Percentiles rank a stretch among this genome's conserved stretches.
These are phyloP conservation scores for Triplophysa yarkandensis DNA, from an alignment of 2,797 vertebrate genomes.

Conservation along the genomic window DNA sequence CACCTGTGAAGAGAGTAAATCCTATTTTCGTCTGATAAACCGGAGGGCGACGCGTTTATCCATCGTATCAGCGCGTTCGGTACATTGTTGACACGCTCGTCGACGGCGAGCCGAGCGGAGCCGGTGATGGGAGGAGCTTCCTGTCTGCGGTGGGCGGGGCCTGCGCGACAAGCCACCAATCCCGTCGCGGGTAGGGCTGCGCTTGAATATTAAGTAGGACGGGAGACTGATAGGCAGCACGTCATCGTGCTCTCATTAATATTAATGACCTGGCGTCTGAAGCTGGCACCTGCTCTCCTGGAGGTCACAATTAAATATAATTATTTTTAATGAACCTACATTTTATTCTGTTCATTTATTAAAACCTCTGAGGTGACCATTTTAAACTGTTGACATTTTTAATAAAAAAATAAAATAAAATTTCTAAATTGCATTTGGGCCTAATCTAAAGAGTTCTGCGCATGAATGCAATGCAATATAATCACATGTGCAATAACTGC, in stretches of 20 bases:
- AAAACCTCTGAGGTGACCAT: too few species aligned
- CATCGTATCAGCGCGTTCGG: constrained; percentile 64
- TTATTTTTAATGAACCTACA: too few species aligned
- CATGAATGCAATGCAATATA: too few species aligned
- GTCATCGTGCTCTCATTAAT: constrained; percentile 16
- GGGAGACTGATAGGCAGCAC: not conserved
- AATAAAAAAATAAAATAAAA: too few species aligned
- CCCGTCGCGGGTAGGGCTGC: not conserved
- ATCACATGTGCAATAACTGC: too few species aligned
- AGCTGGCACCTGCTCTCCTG: constrained; percentile 79
- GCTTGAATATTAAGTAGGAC: not conserved
- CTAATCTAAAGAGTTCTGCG: too few species aligned
- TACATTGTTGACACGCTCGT: constrained; percentile 75
- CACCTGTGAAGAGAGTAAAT: constrained; percentile 75
- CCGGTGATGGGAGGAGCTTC: constrained; percentile 70
- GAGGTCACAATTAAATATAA: too few species aligned
- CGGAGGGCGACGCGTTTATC: constrained; percentile 64
- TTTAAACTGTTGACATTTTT: too few species aligned
- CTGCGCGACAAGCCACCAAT: constrained; percentile 54
- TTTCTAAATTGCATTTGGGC: too few species aligned
- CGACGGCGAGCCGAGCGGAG: constrained; percentile 69
- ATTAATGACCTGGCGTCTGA: constrained; percentile 36
- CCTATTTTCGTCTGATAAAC: constrained; percentile 61
- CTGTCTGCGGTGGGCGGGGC: constrained; percentile 57
- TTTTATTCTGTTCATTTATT: too few species aligned